Evolutionary conservation across 2,888 invertebrate species (phyloP), one percentile per base, ranked within the genome.

Genomic region (Sphaeridia pumilis): DNA sequence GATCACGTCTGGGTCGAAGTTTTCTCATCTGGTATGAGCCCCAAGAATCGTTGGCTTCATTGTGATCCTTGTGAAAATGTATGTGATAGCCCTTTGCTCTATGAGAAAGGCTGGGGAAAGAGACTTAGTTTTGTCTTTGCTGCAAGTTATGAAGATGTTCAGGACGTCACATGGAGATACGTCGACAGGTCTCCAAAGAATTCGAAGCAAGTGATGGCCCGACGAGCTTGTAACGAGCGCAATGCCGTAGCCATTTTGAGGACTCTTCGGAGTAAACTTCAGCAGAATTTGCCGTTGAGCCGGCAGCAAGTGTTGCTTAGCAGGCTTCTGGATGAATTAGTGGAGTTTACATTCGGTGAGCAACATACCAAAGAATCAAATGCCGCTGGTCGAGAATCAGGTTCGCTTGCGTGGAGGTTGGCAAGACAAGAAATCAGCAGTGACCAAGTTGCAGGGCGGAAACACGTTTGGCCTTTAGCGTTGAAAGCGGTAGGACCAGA

Each of bases 1-100:
- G 97, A 98, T 74, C 98, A 98, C 70, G 90, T 94, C 3, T 98
- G 98, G 97, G 88, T 88, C 35, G 98, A 94, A 81, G 81, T 92
- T 0, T 94, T 79, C 73, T 87, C 86, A 7, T 73, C 77, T 55
- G 75, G 78, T 1, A 38, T 61, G 48, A 54, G 36, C 25, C 52
- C 55, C 7, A 78, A 82, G 52, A 76, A 80, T 61, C 76, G 82
- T 43, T 97, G 95, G 95, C 68, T 95, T 4, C 95, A 97, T 71
- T 82, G 83, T 64, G 98, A 98, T 74, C 86, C 97, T 0, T 97
- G 97, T 69, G 98, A 98, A 71, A 86, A 84, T 67, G 75, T 76
- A 3, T 75, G 85, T 53, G 89, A 98, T 74, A 79, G 81, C 2
- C 97, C 98, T 0, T 74, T 97, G 0, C 76, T 93, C 69, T 98